These are phyloP conservation scores for Gari tellinella DNA, from an alignment of 2,888 invertebrate species.

Conservation along the genomic window DNA sequence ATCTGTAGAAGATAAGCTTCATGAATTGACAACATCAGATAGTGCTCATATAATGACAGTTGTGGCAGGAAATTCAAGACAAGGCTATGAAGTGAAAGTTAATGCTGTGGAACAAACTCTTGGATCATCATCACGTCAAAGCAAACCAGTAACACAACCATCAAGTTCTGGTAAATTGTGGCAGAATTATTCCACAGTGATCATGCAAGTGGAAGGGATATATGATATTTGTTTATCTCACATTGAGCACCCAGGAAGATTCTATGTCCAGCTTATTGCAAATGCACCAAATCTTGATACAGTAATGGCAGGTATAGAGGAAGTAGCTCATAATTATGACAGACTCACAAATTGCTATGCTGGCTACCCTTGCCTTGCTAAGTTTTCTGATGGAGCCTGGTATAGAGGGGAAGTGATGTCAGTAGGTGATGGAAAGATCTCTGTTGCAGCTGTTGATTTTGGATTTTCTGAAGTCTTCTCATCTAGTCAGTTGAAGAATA, in stretches of 20 bases:
- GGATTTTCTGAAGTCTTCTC: slow-evolving; percentile 56
- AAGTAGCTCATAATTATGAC: slow-evolving; percentile 56
- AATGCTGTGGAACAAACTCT: slow-evolving; percentile 50
- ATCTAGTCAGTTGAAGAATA: slow-evolving; percentile 37
- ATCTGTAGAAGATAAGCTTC: slow-evolving; percentile 52
- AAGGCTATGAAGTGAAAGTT: slow-evolving; percentile 58
- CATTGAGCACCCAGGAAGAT: slow-evolving; percentile 61
- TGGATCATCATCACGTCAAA: slow-evolving; percentile 4
- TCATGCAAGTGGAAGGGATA: slow-evolving; percentile 53
- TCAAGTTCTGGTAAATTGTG: slow-evolving; percentile 23
- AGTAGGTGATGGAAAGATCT: slow-evolving; percentile 28
- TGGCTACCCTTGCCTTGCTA: slow-evolving; percentile 57
- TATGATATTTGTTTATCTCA: slow-evolving; percentile 66
- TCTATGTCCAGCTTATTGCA: slow-evolving; percentile 62
- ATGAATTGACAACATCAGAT: slow-evolving; percentile 50
- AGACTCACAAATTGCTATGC: slow-evolving; percentile 30
- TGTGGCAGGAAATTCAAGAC: slow-evolving; percentile 28
- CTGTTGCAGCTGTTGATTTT: slow-evolving; percentile 65
- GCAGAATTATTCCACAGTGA: slow-evolving; percentile 46
- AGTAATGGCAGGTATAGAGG: slow-evolving; percentile 58
- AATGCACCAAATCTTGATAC: slow-evolving; percentile 62
- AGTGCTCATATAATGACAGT: slow-evolving; percentile 46
- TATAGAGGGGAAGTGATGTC: slow-evolving; percentile 57
- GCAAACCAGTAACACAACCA: background rate
- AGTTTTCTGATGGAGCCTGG: slow-evolving; percentile 60